These are phyloP conservation scores for Drosophila truncata DNA, from an alignment of 1,140 invertebrate genomes.

Conservation along the genomic window DNA sequence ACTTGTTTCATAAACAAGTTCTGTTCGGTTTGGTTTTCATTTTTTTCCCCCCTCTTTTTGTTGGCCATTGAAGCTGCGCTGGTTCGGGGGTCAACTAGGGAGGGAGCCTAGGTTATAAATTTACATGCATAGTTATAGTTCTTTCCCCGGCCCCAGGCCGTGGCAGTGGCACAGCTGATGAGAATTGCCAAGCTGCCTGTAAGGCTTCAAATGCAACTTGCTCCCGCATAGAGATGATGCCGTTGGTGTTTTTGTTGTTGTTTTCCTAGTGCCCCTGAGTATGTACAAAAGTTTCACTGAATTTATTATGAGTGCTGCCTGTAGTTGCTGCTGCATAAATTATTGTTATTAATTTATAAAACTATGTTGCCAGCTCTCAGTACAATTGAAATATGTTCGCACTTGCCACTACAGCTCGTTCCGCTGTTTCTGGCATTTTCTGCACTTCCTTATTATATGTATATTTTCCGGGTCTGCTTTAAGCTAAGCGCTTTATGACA, in stretches of 20 bases:
- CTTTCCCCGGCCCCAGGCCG: conserved; percentile 30
- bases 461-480: conserved; percentile 10
- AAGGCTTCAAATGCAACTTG: conserved; percentile 64
- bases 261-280: conserved; percentile 48
- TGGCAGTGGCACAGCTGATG: conserved; percentile 51
- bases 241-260: conserved; percentile 26
- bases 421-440: conserved; percentile 21
- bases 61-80: conserved; percentile 8
- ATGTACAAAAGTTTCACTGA: conserved; percentile 71
- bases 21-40: conserved; percentile 21
- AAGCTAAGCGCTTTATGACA: conserved; percentile 16
- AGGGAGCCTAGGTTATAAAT: conserved; percentile 60
- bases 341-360: conserved; percentile 83
- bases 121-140: conserved; percentile 72
- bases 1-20: conserved; percentile 75
- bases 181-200: conserved; percentile 57
- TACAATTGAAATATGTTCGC: conserved; percentile 69
- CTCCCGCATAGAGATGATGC: conserved; percentile 30
- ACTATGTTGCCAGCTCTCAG: conserved; percentile 54
- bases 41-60: conserved; percentile 5
- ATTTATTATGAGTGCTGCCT: conserved; percentile 77
- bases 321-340: conserved; percentile 74
- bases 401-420: conserved; percentile 8
- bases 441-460: conserved; percentile 12
- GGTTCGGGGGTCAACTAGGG: background rate